Conservation (phyloP, 2,888 invertebrate species). For the Xestia c-nigrum region DNA sequence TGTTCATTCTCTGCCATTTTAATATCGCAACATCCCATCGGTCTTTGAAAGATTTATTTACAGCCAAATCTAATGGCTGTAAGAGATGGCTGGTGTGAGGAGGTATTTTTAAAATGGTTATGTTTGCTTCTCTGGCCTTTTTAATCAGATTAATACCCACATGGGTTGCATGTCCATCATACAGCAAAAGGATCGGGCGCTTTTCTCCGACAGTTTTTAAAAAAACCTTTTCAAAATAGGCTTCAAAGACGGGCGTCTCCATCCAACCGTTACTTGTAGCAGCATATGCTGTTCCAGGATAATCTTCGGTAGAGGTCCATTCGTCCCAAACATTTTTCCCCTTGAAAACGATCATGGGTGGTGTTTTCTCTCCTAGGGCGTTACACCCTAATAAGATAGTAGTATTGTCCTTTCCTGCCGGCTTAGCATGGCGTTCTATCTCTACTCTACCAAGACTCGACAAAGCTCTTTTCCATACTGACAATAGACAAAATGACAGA, state of each 20-base stretch:
- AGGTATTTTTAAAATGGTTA: no score
- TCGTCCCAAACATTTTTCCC: constrained; percentile 7
- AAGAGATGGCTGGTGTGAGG: no score
- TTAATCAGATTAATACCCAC: constrained; percentile 23
- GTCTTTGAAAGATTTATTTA: no score
- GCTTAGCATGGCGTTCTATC: no score
- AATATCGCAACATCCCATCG: background rate
- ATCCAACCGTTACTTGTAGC: constrained; percentile 4
- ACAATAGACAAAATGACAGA: no score
- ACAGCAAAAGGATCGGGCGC: constrained; percentile 3
- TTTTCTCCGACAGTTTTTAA: background rate
- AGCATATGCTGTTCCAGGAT: constrained; percentile 4
- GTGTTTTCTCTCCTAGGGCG: constrained; percentile 1
- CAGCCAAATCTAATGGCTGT: no score
- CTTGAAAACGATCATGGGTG: background rate
- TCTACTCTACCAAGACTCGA: no score
- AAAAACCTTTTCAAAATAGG: background rate
- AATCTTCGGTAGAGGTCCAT: constrained; percentile 1
- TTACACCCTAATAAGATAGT: constrained; percentile 1
- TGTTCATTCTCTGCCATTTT: constrained; percentile 13
- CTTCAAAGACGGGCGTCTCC: background rate
- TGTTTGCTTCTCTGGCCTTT: constrained; percentile 1
- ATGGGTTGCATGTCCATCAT: constrained; percentile 19
- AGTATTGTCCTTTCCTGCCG: constrained; percentile 4
- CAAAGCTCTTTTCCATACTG: no score